Evolutionary conservation across 1,140 invertebrate species (phyloP), one percentile per base, ranked within the genome.

Genomic region (Caenorhabditis tropicalis): DNA sequence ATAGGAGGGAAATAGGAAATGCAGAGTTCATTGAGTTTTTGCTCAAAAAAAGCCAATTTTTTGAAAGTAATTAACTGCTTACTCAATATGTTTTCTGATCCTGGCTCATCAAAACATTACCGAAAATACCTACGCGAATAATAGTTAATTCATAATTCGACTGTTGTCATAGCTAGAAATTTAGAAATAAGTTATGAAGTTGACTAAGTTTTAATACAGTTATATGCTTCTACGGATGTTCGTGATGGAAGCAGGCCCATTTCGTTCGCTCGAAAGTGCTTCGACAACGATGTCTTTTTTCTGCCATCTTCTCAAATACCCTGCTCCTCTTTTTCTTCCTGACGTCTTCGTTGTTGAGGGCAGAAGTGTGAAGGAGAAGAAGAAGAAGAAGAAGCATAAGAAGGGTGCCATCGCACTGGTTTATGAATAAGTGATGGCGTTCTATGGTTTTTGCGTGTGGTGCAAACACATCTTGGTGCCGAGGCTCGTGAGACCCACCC

Each of bases 381-480:
- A 46, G 12, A 39, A 21, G 33, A 46, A 43, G 65, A 74, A 74
- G 65, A 39, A 21, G 33, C 21, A 43, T 33, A 74, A 74, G 65
- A 65, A 65, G 65, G 65, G 65, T 74, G 65, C 65, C 65, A 36
- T 74, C 65, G 65, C 65, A 74, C 65, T 74, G 65, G 65, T 74
- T 74, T 74, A 74, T 74, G 65, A 74, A 74, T 74, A 46, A 74
- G 65, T 74, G 65, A 74, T 74, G 36, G 65, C 65, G 65, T 74
- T 74, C 65, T 74, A 74, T 74, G 65, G 65, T 74, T 74, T 74
- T 74, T n/a, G 65, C 65, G 65, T 74, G 65, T 74, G 65, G 65
- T 74, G 65, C 65, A 74, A 9, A 70, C 65, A 74, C 65, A 74
- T 74, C 36, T 74, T 74, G 65, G 65, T 74, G 65, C 65, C 36